phyloP scores from a whole-genome alignment of 2,113 vertebrate species.

The Apeltes quadracus region DNA sequence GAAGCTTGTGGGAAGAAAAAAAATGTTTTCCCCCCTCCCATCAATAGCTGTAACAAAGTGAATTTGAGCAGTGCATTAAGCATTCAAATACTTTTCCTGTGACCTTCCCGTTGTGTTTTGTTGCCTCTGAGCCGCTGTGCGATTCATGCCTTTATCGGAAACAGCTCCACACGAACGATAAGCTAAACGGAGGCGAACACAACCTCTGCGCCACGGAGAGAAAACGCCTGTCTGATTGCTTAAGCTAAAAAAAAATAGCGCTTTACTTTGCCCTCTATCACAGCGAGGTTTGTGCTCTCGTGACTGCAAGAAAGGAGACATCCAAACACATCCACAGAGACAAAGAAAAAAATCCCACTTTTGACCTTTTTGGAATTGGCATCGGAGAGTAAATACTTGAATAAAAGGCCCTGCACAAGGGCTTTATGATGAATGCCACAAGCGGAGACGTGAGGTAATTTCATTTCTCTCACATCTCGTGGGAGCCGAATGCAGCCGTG shows the following conservation, averaged over 20 bases:
- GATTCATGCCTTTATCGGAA: constrained; percentile 61
- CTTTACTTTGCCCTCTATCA: constrained; percentile 58
- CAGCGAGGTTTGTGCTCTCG: constrained; percentile 52
- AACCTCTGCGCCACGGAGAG: constrained; percentile 28
- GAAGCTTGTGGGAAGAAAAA: too few relatives aligned
- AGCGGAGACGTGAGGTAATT: constrained; percentile 68
- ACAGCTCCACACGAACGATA: constrained; percentile 58
- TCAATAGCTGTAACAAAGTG: constrained; percentile 39
- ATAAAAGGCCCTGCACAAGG: constrained; percentile 62
- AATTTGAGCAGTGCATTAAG: constrained; percentile 43
- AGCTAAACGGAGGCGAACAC: constrained; percentile 51
- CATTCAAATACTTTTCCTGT: constrained; percentile 56
- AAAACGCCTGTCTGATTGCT: constrained; percentile 33
- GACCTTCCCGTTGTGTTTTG: constrained; percentile 58
- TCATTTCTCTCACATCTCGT: constrained; percentile 67
- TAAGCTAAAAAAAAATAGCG: constrained; percentile 49
- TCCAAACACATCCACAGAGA: constrained; percentile 56
- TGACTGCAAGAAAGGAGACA: constrained; percentile 53
- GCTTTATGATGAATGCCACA: constrained; percentile 73
- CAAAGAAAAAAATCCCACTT: constrained; percentile 46
- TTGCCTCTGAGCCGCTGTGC: constrained; percentile 45
- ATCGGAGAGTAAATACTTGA: constrained; percentile 67
- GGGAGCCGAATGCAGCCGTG: constrained; percentile 57
- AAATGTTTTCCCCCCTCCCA: too few relatives aligned
- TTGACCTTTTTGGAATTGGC: constrained; percentile 74